phyloP scores from a whole-genome alignment of 2,888 invertebrate genomes.

The Nebria salina region DNA sequence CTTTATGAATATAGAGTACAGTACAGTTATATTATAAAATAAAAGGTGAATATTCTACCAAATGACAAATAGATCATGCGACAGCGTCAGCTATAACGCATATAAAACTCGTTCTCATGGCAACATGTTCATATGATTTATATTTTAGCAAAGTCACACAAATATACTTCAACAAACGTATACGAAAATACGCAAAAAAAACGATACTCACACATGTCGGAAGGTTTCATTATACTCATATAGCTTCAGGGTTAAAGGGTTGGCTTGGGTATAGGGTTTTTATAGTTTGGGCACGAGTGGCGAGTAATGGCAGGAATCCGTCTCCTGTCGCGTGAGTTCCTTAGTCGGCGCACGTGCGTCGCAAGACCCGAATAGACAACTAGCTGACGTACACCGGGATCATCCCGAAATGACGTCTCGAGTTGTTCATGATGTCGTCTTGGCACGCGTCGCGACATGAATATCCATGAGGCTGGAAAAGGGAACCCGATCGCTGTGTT shows the following conservation, averaged over 20 bases:
- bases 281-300: constrained; percentile 16
- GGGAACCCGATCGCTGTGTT: background rate
- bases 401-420: constrained; percentile 41
- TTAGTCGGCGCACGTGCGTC: constrained; percentile 16
- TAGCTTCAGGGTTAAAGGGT: background rate
- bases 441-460: constrained; percentile 33
- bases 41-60: too few relatives aligned
- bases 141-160: too few relatives aligned
- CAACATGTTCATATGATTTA: too few relatives aligned
- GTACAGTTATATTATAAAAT: too few relatives aligned
- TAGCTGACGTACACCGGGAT: constrained; percentile 43
- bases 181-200: background rate
- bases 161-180: too few relatives aligned
- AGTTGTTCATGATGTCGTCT: constrained; percentile 24
- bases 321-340: constrained; percentile 32
- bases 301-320: constrained; percentile 39
- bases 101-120: too few relatives aligned
- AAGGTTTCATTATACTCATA: background rate
- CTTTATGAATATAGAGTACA: too few relatives aligned
- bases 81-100: too few relatives aligned
- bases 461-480: constrained; percentile 37
- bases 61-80: too few relatives aligned
- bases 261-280: background rate
- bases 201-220: background rate
- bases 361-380: constrained; percentile 39